phyloP scores from a whole-genome alignment of 2,113 vertebrate genomes.

The Falco punctatus region DNA sequence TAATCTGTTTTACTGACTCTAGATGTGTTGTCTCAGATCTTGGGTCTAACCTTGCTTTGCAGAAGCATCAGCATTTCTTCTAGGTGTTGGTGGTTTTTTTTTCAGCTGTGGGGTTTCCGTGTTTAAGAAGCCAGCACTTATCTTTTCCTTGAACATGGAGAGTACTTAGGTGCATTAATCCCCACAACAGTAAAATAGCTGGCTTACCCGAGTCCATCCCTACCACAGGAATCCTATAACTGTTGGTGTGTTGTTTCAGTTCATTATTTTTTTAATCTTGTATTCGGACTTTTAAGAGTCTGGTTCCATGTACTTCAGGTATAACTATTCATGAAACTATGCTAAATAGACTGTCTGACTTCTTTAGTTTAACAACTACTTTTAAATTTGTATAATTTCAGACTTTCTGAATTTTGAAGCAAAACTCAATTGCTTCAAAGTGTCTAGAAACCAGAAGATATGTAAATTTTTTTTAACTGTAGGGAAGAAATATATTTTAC shows the following conservation, averaged over 20 bases:
- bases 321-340: neutral
- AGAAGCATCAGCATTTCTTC: neutral
- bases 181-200: neutral
- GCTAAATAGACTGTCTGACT: neutral
- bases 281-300: neutral
- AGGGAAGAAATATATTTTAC: neutral
- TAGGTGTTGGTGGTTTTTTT: neutral
- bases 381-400: neutral
- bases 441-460: neutral
- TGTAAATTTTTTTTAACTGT: neutral
- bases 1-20: neutral
- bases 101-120: neutral
- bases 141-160: neutral
- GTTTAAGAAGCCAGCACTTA: neutral
- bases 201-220: neutral
- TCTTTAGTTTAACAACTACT: neutral
- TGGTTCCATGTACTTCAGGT: neutral
- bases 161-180: neutral
- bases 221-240: neutral
- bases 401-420: neutral
- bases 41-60: neutral
- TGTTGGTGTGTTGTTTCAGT: neutral
- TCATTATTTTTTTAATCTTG: neutral
- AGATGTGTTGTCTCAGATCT: neutral
- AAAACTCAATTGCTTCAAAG: neutral